Percentiles rank a stretch among this genome's conserved stretches.
These are phyloP conservation scores for Xerus rutilus DNA, from an alignment of 2,797 vertebrate genomes.

Conservation along the genomic window DNA sequence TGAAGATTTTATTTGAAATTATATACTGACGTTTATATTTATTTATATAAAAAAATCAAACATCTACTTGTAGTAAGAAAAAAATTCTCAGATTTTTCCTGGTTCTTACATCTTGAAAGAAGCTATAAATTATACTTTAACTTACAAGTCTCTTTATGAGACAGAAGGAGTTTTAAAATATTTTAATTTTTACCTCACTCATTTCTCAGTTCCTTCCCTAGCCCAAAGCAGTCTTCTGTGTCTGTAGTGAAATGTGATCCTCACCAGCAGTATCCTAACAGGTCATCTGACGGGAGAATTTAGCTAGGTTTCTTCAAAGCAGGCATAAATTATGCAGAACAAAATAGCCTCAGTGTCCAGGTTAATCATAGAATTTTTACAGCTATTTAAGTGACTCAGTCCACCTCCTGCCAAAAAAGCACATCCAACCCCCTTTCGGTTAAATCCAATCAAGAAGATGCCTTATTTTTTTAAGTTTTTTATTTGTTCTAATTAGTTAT, in stretches of 20 bases:
- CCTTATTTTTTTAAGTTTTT: not conserved
- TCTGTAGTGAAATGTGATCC: not conserved
- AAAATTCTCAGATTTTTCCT: not conserved
- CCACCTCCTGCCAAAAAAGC: not conserved
- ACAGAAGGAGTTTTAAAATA: not conserved
- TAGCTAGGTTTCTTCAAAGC: not conserved
- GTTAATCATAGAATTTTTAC: not conserved
- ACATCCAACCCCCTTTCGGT: not conserved
- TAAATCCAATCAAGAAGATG: not conserved
- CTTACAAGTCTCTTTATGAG: not conserved
- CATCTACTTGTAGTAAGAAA: not conserved
- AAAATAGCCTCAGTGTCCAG: not conserved
- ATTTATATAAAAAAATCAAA: not conserved
- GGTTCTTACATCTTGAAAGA: not conserved
- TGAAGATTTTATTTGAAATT: not conserved
- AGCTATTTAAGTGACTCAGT: not conserved
- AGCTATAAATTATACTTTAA: not conserved
- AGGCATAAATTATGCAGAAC: not conserved
- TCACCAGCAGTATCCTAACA: not conserved
- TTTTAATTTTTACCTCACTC: not conserved
- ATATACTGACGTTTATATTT: not conserved
- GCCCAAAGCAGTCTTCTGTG: not conserved
- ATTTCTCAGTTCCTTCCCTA: not conserved
- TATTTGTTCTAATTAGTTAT: too few relatives aligned
- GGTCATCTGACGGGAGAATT: not conserved